phyloP scores from a whole-genome alignment of 2,797 vertebrate genomes.

The Aldrovandia affinis region DNA sequence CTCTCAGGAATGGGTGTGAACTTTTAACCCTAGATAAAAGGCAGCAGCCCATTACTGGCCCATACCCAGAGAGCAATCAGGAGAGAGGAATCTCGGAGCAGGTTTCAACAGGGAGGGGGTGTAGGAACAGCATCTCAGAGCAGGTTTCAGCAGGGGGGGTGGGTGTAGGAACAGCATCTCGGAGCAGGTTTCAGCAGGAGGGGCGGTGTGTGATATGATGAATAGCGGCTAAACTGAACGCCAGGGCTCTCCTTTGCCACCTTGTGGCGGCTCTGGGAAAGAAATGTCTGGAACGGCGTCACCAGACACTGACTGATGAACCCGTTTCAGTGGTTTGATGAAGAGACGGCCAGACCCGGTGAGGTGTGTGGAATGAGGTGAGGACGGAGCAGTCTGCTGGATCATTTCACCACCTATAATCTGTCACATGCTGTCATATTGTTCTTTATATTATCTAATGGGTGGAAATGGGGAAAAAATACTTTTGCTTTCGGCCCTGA shows the following conservation, averaged over 20 bases:
- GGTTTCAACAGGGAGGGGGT: not conserved
- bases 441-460: not conserved
- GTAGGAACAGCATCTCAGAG: not conserved
- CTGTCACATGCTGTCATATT: not conserved
- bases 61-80: constrained; percentile 18
- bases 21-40: constrained; percentile 64
- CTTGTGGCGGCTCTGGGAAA: constrained; percentile 15
- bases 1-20: constrained; percentile 51
- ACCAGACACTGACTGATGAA: constrained; percentile 37
- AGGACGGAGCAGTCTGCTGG: not conserved
- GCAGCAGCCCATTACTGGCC: constrained; percentile 40
- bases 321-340: constrained; percentile 33
- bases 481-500: not conserved
- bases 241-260: constrained; percentile 28
- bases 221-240: constrained; percentile 16
- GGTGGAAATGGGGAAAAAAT: not conserved
- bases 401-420: not conserved
- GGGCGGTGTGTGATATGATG: constrained; percentile 3
- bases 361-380: not conserved
- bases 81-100: constrained; percentile 22
- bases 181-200: not conserved
- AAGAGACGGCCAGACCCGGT: constrained; percentile 15
- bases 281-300: constrained; percentile 25
- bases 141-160: not conserved
- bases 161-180: not conserved